Evolutionary conservation across 2,113 vertebrate genomes (phyloP).

Genomic region (Misgurnus mizolepis): DNA sequence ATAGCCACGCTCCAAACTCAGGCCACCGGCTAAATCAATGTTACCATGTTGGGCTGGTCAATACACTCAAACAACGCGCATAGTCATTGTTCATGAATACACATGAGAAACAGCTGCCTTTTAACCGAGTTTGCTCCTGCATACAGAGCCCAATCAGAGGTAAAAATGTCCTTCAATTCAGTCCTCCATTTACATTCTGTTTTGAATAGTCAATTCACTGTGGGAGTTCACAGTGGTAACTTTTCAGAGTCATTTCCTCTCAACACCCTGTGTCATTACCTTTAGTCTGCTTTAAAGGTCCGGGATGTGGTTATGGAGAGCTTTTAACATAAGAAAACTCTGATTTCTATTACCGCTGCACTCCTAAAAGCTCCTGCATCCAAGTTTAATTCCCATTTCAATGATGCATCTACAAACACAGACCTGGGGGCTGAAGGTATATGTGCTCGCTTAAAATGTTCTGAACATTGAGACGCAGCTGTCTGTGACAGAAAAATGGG

Average conservation of each 20-base stretch:
- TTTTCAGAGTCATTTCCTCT: constrained; percentile 31
- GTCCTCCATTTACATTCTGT: constrained; percentile 17
- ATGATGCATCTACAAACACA: constrained; percentile 28
- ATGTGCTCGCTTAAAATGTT: constrained; percentile 43
- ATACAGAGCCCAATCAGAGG: background rate
- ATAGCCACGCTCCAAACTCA: no score
- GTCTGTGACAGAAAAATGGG: background rate
- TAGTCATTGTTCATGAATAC: background rate
- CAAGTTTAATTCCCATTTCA: constrained; percentile 42
- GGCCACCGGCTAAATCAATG: no score
- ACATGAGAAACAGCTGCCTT: background rate
- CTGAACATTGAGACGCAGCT: constrained; percentile 39
- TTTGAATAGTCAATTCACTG: constrained; percentile 27
- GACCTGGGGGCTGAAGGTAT: background rate
- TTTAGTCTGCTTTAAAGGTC: constrained; percentile 24
- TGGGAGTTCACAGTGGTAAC: constrained; percentile 14
- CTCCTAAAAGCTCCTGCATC: constrained; percentile 41
- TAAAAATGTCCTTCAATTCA: background rate
- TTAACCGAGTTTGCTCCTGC: background rate
- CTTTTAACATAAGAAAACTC: constrained; percentile 35
- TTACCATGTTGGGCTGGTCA: no score
- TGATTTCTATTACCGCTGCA: constrained; percentile 42
- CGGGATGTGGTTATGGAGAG: constrained; percentile 39
- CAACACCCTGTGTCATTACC: constrained; percentile 29
- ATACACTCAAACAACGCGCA: background rate